A percentile compares a stretch with the other conserved stretches of the same genome.
phyloP scores from a whole-genome alignment of 2,797 vertebrate genomes.

The Brachymystax lenok region DNA sequence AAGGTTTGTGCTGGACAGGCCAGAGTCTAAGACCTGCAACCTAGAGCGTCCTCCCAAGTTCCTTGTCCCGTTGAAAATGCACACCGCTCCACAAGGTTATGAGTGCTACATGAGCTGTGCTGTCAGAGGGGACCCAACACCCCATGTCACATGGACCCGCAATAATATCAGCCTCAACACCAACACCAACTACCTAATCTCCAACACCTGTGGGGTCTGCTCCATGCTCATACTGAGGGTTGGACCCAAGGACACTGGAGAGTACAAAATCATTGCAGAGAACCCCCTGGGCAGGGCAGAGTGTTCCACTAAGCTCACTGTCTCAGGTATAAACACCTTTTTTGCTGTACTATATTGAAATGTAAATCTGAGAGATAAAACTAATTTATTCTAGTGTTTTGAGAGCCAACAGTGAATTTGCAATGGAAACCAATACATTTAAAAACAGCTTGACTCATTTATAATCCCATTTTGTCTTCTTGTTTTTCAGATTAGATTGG shows the following conservation, averaged over 20 bases:
- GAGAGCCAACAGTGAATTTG: background rate
- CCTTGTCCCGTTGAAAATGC: conserved; percentile 82
- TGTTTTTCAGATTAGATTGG: conserved; percentile 66
- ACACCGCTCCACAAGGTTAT: conserved; percentile 83
- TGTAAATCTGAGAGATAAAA: background rate
- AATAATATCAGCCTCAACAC: conserved; percentile 51
- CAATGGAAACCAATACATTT: background rate
- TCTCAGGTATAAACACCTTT: conserved; percentile 72
- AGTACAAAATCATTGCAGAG: conserved; percentile 84
- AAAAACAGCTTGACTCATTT: background rate
- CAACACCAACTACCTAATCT: background rate
- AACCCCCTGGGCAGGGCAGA: conserved; percentile 78
- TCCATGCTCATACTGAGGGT: conserved; percentile 72
- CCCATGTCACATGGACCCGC: conserved; percentile 88
- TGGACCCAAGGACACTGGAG: conserved; percentile 78
- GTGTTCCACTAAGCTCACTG: conserved; percentile 80
- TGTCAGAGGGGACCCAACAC: conserved; percentile 61
- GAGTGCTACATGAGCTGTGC: conserved; percentile 90
- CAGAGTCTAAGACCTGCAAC: conserved; percentile 69
- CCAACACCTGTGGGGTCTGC: background rate
- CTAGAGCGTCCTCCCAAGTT: conserved; percentile 81
- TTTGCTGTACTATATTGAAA: background rate
- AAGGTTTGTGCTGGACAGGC: conserved; percentile 69
- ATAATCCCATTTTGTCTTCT: conserved; percentile 28
- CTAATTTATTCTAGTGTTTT: background rate